These are phyloP conservation scores for Tenthredo amoena DNA, from an alignment of 2,888 invertebrate species.

Conservation along the genomic window DNA sequence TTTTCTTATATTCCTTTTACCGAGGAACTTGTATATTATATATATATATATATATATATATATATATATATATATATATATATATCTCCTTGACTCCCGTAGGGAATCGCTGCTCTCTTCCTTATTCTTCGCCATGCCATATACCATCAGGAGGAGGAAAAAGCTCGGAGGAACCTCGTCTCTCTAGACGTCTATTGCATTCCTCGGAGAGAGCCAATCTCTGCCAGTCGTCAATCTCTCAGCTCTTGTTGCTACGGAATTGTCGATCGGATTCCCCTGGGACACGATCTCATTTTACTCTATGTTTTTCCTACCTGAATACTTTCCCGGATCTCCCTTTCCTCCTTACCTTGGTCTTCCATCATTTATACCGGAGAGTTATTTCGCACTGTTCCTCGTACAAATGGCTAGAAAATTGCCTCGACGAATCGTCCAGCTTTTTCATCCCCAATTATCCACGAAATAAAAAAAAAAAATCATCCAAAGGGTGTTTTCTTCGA, in stretches of 20 bases:
- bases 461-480: not conserved
- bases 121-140: not conserved
- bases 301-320: conserved; percentile 4
- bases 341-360: not conserved
- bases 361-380: conserved; percentile 17
- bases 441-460: not conserved
- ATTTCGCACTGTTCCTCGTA: not conserved
- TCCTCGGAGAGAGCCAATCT: conserved; percentile 66
- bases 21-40: not conserved
- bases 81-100: not conserved
- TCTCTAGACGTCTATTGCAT: conserved; percentile 64
- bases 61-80: not conserved
- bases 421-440: not conserved
- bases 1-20: not conserved
- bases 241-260: conserved; percentile 19
- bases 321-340: not conserved
- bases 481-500: not conserved
- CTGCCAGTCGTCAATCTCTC: conserved; percentile 60
- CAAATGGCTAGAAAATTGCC: not conserved
- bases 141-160: not conserved
- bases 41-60: not conserved
- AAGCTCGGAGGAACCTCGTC: conserved; percentile 3
- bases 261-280: conserved; percentile 19
- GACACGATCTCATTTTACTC: conserved; percentile 34
- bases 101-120: not conserved